phyloP scores from a whole-genome alignment of 1,140 invertebrate species.

The Drosophila bipectinata region DNA sequence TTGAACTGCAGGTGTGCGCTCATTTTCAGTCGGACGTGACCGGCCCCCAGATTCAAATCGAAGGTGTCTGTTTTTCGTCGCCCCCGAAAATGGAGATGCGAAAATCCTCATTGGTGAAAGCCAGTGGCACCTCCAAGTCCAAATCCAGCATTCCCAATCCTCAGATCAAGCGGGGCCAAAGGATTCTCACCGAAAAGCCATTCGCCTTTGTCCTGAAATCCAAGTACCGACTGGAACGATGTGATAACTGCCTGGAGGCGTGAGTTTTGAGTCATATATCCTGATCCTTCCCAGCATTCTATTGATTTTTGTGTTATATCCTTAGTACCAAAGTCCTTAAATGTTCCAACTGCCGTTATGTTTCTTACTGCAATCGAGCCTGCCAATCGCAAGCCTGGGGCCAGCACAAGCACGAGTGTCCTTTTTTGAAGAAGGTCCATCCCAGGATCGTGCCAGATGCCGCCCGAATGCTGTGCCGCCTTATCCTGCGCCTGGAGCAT shows the following conservation, averaged over 20 bases:
- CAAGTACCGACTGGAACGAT: slow-evolving; percentile 85
- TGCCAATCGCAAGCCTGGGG: slow-evolving; percentile 91
- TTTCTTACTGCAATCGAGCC: slow-evolving; percentile 89
- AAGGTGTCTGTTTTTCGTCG: background rate
- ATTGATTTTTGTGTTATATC: background rate
- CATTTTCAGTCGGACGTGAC: slow-evolving; percentile 42
- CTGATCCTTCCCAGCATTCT: too few relatives aligned
- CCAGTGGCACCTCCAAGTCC: background rate
- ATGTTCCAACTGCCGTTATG: slow-evolving; percentile 92
- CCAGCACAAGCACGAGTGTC: slow-evolving; percentile 91
- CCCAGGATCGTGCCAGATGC: slow-evolving; percentile 90
- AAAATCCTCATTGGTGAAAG: background rate
- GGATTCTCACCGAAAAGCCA: slow-evolving; percentile 86
- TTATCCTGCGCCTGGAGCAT: slow-evolving; percentile 89
- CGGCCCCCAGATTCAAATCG: slow-evolving; percentile 30
- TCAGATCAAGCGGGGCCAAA: slow-evolving; percentile 83
- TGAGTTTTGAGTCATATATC: slow-evolving; percentile 67
- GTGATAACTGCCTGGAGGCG: slow-evolving; percentile 88
- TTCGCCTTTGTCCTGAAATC: slow-evolving; percentile 87
- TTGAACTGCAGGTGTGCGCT: slow-evolving; percentile 58
- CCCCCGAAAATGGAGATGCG: background rate
- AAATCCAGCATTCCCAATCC: slow-evolving; percentile 2
- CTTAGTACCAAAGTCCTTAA: slow-evolving; percentile 88
- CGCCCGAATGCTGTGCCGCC: slow-evolving; percentile 89
- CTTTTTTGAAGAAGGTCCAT: slow-evolving; percentile 87